A percentile compares a stretch with the other conserved stretches of the same genome.
Evolutionary conservation across 2,113 vertebrate genomes (phyloP).

Genomic region (Chunga burmeisteri): DNA sequence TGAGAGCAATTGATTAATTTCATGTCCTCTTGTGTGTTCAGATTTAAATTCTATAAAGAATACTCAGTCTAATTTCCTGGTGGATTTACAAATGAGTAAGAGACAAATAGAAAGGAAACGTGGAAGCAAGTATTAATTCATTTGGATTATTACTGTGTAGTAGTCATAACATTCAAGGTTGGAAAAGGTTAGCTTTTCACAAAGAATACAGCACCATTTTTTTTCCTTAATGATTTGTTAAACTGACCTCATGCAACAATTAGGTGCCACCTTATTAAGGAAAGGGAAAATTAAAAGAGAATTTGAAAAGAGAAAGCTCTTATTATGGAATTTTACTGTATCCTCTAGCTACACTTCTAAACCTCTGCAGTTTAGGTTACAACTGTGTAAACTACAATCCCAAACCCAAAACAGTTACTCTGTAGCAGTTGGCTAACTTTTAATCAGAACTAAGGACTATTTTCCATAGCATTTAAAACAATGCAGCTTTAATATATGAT

Average conservation of each 20-base stretch:
- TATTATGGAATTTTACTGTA: background rate
- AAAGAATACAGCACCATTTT: background rate
- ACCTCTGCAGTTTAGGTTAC: background rate
- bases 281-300: background rate
- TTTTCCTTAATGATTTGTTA: background rate
- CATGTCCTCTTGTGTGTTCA: constrained; percentile 17
- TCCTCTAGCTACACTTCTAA: background rate
- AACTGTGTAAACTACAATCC: background rate
- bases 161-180: background rate
- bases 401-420: background rate
- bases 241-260: background rate
- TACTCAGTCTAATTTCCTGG: background rate
- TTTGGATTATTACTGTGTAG: background rate
- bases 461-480: background rate
- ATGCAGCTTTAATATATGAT: background rate
- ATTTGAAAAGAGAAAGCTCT: background rate
- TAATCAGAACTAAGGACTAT: background rate
- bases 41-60: constrained; percentile 46
- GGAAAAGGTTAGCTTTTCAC: constrained; percentile 1
- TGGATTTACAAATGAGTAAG: constrained; percentile 43
- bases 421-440: background rate
- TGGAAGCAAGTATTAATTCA: background rate
- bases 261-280: background rate
- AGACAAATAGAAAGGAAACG: background rate
- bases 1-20: constrained; percentile 55